These are phyloP conservation scores for Mantis religiosa DNA, from an alignment of 2,888 invertebrate species.

Conservation along the genomic window DNA sequence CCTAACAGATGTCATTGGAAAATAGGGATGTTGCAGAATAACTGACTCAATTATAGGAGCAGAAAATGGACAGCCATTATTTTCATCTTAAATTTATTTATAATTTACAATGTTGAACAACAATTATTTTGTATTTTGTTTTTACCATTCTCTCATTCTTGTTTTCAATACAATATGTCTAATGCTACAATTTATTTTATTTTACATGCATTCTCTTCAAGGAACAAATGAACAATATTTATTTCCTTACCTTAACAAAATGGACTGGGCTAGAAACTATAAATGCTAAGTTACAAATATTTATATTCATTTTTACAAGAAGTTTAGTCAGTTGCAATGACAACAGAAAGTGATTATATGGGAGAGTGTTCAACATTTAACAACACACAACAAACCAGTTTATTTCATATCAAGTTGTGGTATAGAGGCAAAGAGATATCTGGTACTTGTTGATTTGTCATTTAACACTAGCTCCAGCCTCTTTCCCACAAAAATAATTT, in stretches of 20 bases:
- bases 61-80: not conserved
- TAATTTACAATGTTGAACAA: not conserved
- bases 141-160: not conserved
- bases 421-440: not conserved
- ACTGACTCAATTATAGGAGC: not conserved
- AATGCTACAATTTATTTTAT: not conserved
- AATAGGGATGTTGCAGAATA: too few relatives aligned
- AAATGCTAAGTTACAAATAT: not conserved
- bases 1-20: too few relatives aligned
- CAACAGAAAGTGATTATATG: not conserved
- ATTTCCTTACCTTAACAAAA: not conserved
- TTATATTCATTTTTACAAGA: not conserved
- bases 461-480: not conserved
- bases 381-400: not conserved
- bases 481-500: not conserved
- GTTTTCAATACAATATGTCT: not conserved
- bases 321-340: not conserved
- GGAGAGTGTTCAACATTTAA: not conserved
- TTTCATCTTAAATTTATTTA: not conserved
- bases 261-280: not conserved
- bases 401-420: not conserved
- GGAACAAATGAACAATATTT: not conserved
- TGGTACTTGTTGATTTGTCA: not conserved
- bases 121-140: not conserved
- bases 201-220: not conserved